These are phyloP conservation scores for Drosophila pectinifera DNA, from an alignment of 1,140 invertebrate species.

Conservation along the genomic window DNA sequence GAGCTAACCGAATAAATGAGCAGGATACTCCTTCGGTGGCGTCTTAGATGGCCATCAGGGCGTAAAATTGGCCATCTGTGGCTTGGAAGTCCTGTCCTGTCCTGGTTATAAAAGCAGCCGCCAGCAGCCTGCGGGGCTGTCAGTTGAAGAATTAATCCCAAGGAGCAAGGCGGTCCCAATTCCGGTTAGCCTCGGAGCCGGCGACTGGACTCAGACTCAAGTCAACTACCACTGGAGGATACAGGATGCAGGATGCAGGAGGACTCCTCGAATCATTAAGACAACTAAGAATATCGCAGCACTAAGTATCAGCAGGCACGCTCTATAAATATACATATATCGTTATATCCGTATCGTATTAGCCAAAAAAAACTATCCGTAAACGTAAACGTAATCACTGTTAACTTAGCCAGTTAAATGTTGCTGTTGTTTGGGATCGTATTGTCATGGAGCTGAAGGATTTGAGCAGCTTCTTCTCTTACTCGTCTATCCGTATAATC, in stretches of 20 bases:
- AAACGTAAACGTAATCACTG: conserved; percentile 28
- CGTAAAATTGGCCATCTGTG: conserved; percentile 65
- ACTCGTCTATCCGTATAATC: conserved; percentile 25
- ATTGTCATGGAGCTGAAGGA: conserved; percentile 65
- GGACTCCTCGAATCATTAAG: background rate
- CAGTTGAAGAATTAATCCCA: conserved; percentile 30
- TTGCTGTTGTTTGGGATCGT: conserved; percentile 85
- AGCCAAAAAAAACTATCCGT: conserved; percentile 10
- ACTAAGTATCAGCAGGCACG: conserved; percentile 23
- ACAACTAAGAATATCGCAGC: conserved; percentile 25
- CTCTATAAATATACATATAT: conserved; percentile 4
- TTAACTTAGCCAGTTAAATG: conserved; percentile 69
- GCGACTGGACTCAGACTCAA: background rate
- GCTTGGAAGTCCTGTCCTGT: conserved; percentile 17
- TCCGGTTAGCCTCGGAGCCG: conserved; percentile 37
- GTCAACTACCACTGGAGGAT: background rate
- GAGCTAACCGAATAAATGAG: conserved; percentile 38
- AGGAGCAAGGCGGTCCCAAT: background rate
- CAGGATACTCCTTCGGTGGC: conserved; percentile 5
- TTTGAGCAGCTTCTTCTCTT: conserved; percentile 51
- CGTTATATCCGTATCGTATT: conserved; percentile 22
- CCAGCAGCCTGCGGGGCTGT: conserved; percentile 10
- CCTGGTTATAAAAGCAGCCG: conserved; percentile 55
- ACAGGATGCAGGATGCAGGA: background rate
- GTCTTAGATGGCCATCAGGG: conserved; percentile 60